A percentile compares a stretch with the other conserved stretches of the same genome.
These are phyloP conservation scores for Bos indicus DNA, from an alignment of 2,113 vertebrate genomes.

Conservation along the genomic window DNA sequence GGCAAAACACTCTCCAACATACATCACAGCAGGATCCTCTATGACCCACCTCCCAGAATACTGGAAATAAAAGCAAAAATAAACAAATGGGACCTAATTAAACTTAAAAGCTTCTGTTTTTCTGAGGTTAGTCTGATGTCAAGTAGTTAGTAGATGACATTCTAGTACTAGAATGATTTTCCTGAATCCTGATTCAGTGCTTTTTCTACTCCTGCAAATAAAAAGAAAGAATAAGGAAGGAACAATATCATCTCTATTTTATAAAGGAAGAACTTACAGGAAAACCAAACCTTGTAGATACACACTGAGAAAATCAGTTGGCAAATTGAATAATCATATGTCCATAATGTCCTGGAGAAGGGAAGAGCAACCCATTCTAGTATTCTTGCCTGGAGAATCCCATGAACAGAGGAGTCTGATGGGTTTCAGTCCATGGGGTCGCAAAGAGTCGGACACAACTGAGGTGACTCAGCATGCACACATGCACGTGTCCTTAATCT, in stretches of 20 bases:
- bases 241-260: neutral
- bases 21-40: too few species aligned
- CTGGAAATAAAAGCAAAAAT: too few species aligned
- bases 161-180: neutral
- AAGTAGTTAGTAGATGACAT: neutral
- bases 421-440: neutral
- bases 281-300: neutral
- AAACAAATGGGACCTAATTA: too few species aligned
- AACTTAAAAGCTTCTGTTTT: too few species aligned
- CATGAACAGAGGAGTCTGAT: neutral
- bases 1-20: too few species aligned
- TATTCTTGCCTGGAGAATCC: neutral
- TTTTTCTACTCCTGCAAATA: neutral
- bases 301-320: neutral
- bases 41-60: too few species aligned
- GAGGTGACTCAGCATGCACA: neutral
- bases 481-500: neutral
- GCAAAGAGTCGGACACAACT: neutral
- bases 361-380: neutral
- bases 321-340: neutral
- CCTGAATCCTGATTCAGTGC: neutral
- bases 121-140: neutral
- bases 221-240: neutral
- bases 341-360: neutral
- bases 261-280: slow-evolving; percentile 3